Evolutionary conservation across 2,888 invertebrate genomes (phyloP), one percentile per base, ranked within the genome.

Genomic region (Lasioglossum marginatum): DNA sequence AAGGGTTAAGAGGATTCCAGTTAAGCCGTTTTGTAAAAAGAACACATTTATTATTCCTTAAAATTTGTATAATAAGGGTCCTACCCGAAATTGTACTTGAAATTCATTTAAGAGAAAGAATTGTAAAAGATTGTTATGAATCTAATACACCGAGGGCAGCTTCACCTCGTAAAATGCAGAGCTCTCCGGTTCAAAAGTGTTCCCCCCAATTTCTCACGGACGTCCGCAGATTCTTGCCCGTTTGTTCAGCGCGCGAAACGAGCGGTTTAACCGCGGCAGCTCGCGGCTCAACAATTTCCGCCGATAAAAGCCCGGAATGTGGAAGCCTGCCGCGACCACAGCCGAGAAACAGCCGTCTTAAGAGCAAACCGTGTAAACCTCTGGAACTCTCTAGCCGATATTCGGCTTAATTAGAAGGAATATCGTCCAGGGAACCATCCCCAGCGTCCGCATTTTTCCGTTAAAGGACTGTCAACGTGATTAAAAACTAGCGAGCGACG

Each of bases 391-490:
- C 60, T 68, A 73, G 60, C 40, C 84, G 82, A 70, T 43, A 74
- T 43, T 34, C 63, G 43, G 63, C 60, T 78, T 75, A 82, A 84
- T 84, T 84, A 84, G 74, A 60, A n/a, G 10, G 73, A 60, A 63
- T 60, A 74, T 68, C 70, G 57, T 71, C n/a, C 19, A 12, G 16
- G 40, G 14, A 31, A 31, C 6, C 48, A 8, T 48, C 23, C 2
- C 0, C 48, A 0, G 8, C 6, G 19, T 2, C 8, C 48, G 48
- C 23, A 52, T 23, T 23, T 23, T 52, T 52, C 48, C 0, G 23
- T 52, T 8, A 23, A 52, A 8, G 2, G 23, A 23, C 2, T 45
- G 23, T 52, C 48, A 19, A 2, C 23, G 6, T 23, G 23, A 52
- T 2, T 23, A 52, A 23, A 52, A 19, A 23, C 48, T 6, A 23